Evolutionary conservation across 2,797 vertebrate species (phyloP), one percentile per base, ranked within the genome.

Genomic region (Microctenopoma stevenorrisi): DNA sequence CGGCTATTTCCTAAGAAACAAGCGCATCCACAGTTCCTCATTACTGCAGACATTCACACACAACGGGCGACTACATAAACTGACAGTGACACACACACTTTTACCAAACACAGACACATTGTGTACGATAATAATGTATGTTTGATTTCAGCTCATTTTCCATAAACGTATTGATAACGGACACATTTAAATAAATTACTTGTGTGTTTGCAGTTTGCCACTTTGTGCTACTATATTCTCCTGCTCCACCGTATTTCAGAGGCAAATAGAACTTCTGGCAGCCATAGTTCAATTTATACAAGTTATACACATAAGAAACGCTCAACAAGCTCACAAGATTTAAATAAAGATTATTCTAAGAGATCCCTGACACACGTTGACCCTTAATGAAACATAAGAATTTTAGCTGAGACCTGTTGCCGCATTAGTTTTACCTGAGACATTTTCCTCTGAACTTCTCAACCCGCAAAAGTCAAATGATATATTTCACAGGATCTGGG

Each of bases 1-100:
- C 54, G 42, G 54, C 64, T 72, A 70, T 84, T 89, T 90, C 75
- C 64, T 51, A 64, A 84, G 81, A 85, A 87, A 79, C n/a, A 49
- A 25, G 60, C 11, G 26, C 52, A 16, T 78, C 64, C 26, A 30
- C 64, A 76, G 70, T 91, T 90, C 83, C 84, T 78, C 77, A 77
- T 88, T 82, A 64, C 53, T 40, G 15, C 16, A 75, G 40, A 69
- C 56, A 40, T 51, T 28, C 38, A 71, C 44, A 68, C 64, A 81
- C 68, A 49, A 25, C 46, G 57, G 28, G 66, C 38, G 47, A 74
- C 58, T 22, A 1, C 15, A 44, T 18, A 25, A 43, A 53, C 48
- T 51, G 37, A 50, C 26, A 53, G 22, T 56, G 28, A 59, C 48
- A 54, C 43, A 47, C 25, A 28, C 26, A 3, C 16, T 52, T 37